phyloP scores from a whole-genome alignment of 2,888 invertebrate species.

The Ferrisia virgata region DNA sequence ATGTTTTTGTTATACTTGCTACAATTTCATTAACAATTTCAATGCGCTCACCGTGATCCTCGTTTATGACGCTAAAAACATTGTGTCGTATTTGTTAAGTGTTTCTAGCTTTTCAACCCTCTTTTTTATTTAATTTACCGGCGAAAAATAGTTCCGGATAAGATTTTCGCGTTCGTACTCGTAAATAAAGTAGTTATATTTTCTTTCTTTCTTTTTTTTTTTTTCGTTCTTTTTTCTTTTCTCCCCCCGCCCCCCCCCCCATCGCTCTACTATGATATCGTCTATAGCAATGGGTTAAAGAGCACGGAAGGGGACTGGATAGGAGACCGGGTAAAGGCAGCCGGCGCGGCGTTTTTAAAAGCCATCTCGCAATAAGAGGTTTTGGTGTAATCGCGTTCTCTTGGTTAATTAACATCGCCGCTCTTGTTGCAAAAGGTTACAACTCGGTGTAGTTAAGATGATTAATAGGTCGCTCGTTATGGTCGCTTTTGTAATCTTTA shows the following conservation, averaged over 20 bases:
- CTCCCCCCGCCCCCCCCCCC: too few relatives aligned
- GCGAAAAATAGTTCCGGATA: neutral
- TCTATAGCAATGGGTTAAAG: neutral
- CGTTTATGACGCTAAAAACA: neutral
- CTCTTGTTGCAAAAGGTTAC: neutral
- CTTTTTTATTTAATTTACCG: neutral
- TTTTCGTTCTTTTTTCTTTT: neutral
- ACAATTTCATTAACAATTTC: neutral
- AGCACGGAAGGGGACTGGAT: too few relatives aligned
- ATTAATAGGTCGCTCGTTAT: constrained; percentile 10
- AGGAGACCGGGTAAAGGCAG: neutral
- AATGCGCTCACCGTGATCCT: neutral
- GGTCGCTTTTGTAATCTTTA: constrained; percentile 1
- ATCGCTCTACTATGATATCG: too few relatives aligned
- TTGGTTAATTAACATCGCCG: constrained; percentile 3
- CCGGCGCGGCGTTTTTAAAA: neutral
- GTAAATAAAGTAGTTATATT: neutral
- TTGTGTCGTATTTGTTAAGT: neutral
- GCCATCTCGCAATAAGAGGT: neutral
- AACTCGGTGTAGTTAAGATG: neutral
- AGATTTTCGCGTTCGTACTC: neutral
- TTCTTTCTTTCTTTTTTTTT: neutral
- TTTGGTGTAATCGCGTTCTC: neutral
- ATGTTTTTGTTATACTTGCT: neutral
- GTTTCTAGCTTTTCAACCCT: neutral